Percentiles rank a stretch among this genome's conserved stretches.
Evolutionary conservation across 2,888 invertebrate species (phyloP).

Genomic region (Tetranychus piercei): DNA sequence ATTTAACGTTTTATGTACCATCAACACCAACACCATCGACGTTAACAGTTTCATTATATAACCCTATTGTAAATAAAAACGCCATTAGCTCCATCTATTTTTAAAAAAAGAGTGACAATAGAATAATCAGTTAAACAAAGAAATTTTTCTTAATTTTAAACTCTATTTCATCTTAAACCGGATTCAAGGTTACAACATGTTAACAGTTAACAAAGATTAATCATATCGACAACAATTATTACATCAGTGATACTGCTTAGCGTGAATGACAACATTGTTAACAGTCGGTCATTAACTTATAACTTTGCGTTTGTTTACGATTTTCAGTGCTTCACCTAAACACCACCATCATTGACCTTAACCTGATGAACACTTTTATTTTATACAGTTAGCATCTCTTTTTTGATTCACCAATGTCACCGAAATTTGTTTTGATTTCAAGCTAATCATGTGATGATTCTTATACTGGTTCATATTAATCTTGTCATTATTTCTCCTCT

Average conservation of each 20-base stretch:
- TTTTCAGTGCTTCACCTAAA: neutral
- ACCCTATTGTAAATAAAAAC: neutral
- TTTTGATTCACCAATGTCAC: neutral
- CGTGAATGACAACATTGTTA: neutral
- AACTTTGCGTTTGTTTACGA: neutral
- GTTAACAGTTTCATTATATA: neutral
- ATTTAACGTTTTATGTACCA: neutral
- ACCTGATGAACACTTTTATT: neutral
- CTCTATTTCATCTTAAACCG: neutral
- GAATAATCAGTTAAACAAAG: neutral
- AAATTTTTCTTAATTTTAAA: neutral
- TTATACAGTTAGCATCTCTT: neutral
- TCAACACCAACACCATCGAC: neutral
- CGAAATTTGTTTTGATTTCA: neutral
- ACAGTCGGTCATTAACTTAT: neutral
- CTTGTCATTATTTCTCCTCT: neutral
- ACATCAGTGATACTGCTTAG: neutral
- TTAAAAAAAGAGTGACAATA: neutral
- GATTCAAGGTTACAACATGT: neutral
- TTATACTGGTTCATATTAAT: neutral
- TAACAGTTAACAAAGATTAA: neutral
- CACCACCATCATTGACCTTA: neutral
- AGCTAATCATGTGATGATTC: neutral
- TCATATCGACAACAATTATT: neutral
- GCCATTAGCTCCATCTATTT: neutral